phyloP scores from a whole-genome alignment of 2,113 vertebrate species.

The Nicator chloris region DNA sequence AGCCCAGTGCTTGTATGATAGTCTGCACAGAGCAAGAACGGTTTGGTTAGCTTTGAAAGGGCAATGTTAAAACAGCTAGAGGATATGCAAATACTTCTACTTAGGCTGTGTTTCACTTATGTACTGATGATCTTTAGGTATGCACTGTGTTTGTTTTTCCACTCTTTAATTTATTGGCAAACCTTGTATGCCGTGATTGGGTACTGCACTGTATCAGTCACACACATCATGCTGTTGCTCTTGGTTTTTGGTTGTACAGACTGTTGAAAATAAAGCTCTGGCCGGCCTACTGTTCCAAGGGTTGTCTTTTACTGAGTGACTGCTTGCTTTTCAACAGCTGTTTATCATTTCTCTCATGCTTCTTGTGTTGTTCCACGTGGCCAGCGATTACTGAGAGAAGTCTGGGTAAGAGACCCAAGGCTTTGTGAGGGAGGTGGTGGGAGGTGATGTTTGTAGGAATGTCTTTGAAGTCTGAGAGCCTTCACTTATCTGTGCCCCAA shows the following conservation, averaged over 20 bases:
- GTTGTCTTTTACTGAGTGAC: neutral
- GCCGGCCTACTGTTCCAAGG: neutral
- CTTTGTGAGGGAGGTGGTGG: neutral
- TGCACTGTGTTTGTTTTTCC: slow-evolving; percentile 34
- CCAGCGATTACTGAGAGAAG: neutral
- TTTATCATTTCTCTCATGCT: neutral
- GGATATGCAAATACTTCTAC: slow-evolving; percentile 31
- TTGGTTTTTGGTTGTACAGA: slow-evolving; percentile 27
- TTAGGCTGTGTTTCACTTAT: neutral
- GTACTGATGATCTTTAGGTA: slow-evolving; percentile 41
- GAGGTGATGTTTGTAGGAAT: neutral
- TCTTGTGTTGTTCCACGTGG: neutral
- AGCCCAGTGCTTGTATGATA: neutral
- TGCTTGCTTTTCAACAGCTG: neutral
- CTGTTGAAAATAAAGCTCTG: slow-evolving; percentile 53
- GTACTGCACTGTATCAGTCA: slow-evolving; percentile 2
- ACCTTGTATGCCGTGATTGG: neutral
- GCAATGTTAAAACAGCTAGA: neutral
- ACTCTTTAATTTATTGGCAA: slow-evolving; percentile 45
- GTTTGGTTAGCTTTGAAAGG: slow-evolving; percentile 22
- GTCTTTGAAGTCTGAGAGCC: neutral
- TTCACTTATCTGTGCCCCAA: neutral
- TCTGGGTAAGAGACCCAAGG: neutral
- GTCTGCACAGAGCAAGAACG: neutral
- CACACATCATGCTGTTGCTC: slow-evolving; percentile 25